phyloP scores from a whole-genome alignment of 2,113 vertebrate species.

The Emydocephalus ijimae region DNA sequence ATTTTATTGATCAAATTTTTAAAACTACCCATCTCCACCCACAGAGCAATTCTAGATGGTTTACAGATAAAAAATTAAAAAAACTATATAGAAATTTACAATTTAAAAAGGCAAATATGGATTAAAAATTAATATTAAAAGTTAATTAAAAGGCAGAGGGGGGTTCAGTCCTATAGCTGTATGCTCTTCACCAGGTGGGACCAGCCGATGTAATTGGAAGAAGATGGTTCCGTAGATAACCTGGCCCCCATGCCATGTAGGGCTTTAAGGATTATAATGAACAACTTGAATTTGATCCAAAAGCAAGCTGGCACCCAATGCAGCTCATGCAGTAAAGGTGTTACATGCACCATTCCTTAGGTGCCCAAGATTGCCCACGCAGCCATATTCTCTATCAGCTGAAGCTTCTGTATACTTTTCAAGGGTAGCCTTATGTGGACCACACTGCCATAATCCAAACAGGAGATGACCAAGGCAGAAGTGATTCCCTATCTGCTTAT shows the following conservation, averaged over 20 bases:
- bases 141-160: background rate
- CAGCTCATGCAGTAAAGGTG: background rate
- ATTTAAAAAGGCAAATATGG: background rate
- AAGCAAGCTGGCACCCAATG: background rate
- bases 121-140: background rate
- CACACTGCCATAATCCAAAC: background rate
- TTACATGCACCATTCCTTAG: background rate
- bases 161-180: background rate
- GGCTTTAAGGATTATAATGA: background rate
- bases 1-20: background rate
- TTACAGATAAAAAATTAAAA: background rate
- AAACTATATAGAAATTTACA: background rate
- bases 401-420: background rate
- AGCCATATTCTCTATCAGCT: background rate
- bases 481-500: background rate
- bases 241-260: background rate
- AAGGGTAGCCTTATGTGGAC: background rate
- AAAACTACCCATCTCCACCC: background rate
- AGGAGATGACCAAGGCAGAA: background rate
- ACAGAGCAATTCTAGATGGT: background rate
- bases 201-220: background rate
- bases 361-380: background rate
- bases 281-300: background rate
- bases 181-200: background rate
- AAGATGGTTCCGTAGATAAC: background rate